Base-by-base conservation (phyloP, 2,113 vertebrate genomes). In the Alces alces region DNA sequence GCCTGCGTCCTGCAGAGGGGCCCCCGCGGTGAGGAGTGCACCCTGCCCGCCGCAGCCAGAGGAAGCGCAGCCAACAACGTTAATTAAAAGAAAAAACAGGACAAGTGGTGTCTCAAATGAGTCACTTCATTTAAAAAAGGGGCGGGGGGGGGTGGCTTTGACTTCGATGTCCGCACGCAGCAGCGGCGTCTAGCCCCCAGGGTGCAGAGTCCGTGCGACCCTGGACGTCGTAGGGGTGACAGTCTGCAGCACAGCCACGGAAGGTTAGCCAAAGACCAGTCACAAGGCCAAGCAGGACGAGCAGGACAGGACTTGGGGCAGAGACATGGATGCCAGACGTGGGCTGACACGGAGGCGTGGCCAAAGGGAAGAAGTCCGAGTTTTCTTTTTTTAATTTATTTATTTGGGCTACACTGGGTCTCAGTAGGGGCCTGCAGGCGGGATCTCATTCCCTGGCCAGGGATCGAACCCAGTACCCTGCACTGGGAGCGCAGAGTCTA, bases 191-290 rank as follows among this genome's bases (percentile, higher is more conserved):
- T 27, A 16, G 21, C 43, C 50, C 33, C 0, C 0, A 4, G 70
- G 55, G 45, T 14, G 9, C 50, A 17, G 23, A 6, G 45, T 30
- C 11, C 23, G 27, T 2, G 64, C 83, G 39, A 21, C 33, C 58
- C 36, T 4, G 52, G 83, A 47, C 6, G 78, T 2, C 10, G 33
- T 2, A 7, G 27, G 10, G 45, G 52, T 17, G 55, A 8, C 1
- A 52, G 54, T 7, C 30, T 21, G 17, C 43, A 4, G 12, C 33
- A 10, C 7, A 23, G 54, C n/a, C 5, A 5, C 0, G 3, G 17
- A 11, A 47, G 86, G 3, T 39, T 33, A 9, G 39, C 50, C 3
- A 43, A 4, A 93, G 64, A 11, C 8, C 39, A 19, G 55, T 84
- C 8, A 5, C 82, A 7, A 15, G 19, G 19, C 61, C 11, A 39